Conservation (phyloP, 2,888 invertebrate species). For the Conomelus anceps region DNA sequence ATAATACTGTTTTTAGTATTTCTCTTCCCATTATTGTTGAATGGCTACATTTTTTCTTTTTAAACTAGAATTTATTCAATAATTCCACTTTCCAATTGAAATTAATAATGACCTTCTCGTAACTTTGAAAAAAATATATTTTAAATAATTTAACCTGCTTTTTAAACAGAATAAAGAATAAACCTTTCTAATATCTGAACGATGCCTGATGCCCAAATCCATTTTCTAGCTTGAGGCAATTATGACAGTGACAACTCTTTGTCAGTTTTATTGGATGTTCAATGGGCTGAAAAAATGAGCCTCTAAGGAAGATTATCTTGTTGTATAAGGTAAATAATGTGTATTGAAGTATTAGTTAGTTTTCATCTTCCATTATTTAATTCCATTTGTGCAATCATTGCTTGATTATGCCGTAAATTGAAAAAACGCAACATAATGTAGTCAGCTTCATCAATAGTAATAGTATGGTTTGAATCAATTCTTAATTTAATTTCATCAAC, state of each 20-base stretch:
- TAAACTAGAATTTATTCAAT: too few species aligned
- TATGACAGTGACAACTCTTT: not conserved
- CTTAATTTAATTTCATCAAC: not conserved
- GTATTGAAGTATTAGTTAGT: not conserved
- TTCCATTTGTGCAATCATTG: not conserved
- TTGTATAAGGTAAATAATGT: not conserved
- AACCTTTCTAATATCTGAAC: not conserved
- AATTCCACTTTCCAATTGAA: too few species aligned
- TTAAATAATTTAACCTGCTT: not conserved
- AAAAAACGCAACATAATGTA: not conserved
- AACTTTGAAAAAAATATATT: not conserved
- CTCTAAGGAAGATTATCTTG: not conserved
- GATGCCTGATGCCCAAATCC: not conserved
- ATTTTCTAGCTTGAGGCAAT: not conserved
- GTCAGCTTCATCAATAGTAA: not conserved
- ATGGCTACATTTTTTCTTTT: too few species aligned
- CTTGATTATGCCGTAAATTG: not conserved
- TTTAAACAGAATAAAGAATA: not conserved
- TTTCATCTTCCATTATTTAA: not conserved
- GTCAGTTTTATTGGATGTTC: not conserved
- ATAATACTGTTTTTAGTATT: too few species aligned
- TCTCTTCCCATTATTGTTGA: too few species aligned
- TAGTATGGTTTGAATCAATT: not conserved
- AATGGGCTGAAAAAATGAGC: not conserved
- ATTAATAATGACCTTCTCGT: not conserved